These are phyloP conservation scores for Syrmaticus mikado DNA, from an alignment of 2,113 vertebrate genomes.

Conservation along the genomic window DNA sequence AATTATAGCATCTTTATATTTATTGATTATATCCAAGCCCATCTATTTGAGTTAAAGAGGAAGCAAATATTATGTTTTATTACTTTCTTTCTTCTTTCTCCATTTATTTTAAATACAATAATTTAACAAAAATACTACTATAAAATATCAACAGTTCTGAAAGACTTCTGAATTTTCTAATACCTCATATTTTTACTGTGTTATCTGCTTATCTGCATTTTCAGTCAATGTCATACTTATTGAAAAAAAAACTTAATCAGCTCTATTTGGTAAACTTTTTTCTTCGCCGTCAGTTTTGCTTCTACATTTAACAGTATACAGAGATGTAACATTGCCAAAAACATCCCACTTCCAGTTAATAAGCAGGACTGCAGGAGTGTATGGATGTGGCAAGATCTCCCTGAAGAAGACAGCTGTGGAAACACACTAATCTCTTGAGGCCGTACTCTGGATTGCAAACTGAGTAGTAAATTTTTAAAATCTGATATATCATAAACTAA, in stretches of 20 bases:
- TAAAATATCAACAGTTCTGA: neutral
- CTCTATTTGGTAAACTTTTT: neutral
- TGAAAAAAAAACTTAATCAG: neutral
- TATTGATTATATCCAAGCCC: too few species aligned
- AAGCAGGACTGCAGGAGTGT: neutral
- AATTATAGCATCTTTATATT: too few species aligned
- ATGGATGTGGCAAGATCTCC: neutral
- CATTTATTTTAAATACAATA: neutral
- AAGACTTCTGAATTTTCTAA: neutral
- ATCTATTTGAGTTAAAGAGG: neutral
- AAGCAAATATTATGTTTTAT: neutral
- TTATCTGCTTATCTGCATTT: neutral
- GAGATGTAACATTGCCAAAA: neutral
- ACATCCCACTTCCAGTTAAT: neutral
- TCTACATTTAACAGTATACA: neutral
- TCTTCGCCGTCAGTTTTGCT: neutral
- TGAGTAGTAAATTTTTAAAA: neutral
- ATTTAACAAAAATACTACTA: neutral
- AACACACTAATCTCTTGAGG: neutral
- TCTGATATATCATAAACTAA: neutral
- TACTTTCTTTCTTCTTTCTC: neutral
- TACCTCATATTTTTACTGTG: neutral
- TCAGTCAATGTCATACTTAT: neutral
- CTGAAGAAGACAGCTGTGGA: neutral
- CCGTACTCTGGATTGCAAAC: neutral